Conservation (phyloP, 2,113 vertebrate species). For the Thomomys bottae region DNA sequence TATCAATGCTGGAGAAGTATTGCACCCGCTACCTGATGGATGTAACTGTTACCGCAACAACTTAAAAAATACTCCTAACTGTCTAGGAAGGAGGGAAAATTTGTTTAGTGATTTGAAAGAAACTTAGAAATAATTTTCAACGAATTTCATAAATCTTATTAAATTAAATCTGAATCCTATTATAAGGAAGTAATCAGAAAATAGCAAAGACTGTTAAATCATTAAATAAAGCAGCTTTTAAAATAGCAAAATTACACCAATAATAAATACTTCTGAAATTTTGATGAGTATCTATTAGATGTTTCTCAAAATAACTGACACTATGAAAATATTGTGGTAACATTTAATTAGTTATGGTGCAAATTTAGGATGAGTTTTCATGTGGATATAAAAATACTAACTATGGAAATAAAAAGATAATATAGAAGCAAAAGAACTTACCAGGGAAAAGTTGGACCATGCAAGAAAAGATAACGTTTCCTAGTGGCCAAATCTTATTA, state of each 20-base stretch:
- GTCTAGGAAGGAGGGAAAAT: no score
- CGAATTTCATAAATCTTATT: slow-evolving; percentile 7
- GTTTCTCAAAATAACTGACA: not conserved
- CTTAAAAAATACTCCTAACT: no score
- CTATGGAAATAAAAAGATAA: slow-evolving; percentile 12
- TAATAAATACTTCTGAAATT: not conserved
- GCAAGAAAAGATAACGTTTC: not conserved
- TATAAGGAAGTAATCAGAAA: slow-evolving; percentile 29
- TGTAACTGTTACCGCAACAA: no score
- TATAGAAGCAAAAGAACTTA: slow-evolving; percentile 21
- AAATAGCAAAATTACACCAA: not conserved
- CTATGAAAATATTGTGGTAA: not conserved
- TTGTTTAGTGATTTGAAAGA: slow-evolving; percentile 44
- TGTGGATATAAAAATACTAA: not conserved
- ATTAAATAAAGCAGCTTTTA: not conserved
- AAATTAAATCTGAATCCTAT: not conserved
- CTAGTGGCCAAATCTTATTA: not conserved
- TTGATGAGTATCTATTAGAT: not conserved
- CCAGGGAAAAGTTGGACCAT: not conserved
- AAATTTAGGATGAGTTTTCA: not conserved
- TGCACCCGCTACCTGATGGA: no score
- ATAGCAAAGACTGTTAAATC: not conserved
- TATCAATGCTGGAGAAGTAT: no score
- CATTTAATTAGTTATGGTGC: not conserved
- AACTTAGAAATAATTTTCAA: slow-evolving; percentile 39